A percentile compares a stretch with the other conserved stretches of the same genome.
phyloP scores from a whole-genome alignment of 2,888 invertebrate genomes.

The Digitonthophagus gazella region DNA sequence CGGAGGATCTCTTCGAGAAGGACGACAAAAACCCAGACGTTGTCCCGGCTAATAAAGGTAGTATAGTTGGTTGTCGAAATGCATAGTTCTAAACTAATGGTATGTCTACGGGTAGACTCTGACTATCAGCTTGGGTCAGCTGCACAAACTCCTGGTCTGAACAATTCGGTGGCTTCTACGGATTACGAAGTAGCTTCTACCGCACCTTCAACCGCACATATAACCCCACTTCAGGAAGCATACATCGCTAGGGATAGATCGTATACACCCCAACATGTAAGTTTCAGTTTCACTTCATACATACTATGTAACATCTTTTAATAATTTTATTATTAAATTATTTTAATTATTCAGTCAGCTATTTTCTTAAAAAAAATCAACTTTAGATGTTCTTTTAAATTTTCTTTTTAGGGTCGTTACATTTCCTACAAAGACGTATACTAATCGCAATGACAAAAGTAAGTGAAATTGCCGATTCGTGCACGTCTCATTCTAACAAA shows the following conservation, averaged over 20 bases:
- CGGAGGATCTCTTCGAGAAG: constrained; percentile 70
- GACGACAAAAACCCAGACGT: constrained; percentile 90
- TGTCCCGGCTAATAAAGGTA: constrained; percentile 84
- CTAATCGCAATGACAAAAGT: neutral
- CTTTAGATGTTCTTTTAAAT: neutral
- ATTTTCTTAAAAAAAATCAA: too few relatives aligned
- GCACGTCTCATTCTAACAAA: neutral
- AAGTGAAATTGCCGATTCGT: neutral
- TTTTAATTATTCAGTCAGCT: too few relatives aligned
- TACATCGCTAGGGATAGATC: constrained; percentile 49
- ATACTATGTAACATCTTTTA: too few relatives aligned
- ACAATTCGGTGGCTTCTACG: constrained; percentile 47
- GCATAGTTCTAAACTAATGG: constrained; percentile 2
- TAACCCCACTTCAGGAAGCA: constrained; percentile 49
- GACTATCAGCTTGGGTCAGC: constrained; percentile 72
- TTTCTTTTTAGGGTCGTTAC: neutral
- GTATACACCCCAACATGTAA: constrained; percentile 48
- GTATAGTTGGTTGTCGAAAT: constrained; percentile 28
- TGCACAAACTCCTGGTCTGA: constrained; percentile 63
- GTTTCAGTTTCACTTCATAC: constrained; percentile 34
- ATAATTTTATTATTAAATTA: too few relatives aligned
- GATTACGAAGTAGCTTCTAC: constrained; percentile 41
- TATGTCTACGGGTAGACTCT: constrained; percentile 56
- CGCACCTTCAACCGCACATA: constrained; percentile 34
- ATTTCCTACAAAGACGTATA: neutral